A percentile compares a stretch with the other conserved stretches of the same genome.
phyloP scores from a whole-genome alignment of 2,797 vertebrate genomes.

The Pipistrellus kuhlii region DNA sequence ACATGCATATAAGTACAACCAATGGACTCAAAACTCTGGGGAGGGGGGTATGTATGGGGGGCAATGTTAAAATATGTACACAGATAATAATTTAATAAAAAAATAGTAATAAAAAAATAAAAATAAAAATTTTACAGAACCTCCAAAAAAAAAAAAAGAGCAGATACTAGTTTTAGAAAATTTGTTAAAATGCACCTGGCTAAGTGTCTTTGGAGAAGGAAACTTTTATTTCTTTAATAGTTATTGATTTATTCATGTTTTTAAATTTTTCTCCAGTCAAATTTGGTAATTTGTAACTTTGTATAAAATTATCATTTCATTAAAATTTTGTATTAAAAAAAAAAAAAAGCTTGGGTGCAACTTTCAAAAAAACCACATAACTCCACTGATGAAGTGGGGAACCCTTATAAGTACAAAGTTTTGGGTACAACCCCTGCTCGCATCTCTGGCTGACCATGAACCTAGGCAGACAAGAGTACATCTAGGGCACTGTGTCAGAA shows the following conservation, averaged over 20 bases:
- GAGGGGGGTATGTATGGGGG: no score
- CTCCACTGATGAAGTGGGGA: not conserved
- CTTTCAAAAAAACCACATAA: not conserved
- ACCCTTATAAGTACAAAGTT: not conserved
- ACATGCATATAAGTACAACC: no score
- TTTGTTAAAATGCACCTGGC: not conserved
- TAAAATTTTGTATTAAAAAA: conserved; percentile 1
- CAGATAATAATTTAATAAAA: no score
- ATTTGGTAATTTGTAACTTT: conserved; percentile 6
- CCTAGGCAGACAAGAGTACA: not conserved
- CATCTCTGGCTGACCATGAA: not conserved
- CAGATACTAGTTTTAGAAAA: not conserved
- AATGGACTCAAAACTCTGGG: no score
- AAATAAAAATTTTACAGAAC: no score
- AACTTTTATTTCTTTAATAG: conserved; percentile 17
- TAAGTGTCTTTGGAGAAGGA: not conserved
- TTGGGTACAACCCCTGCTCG: not conserved
- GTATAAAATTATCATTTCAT: not conserved
- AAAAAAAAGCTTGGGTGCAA: not conserved
- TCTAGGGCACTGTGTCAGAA: not conserved
- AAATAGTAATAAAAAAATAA: no score
- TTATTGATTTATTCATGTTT: not conserved
- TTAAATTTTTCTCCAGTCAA: not conserved
- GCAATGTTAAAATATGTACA: no score
- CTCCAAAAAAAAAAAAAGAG: no score